Percentiles rank a stretch among this genome's conserved stretches.
Conservation (phyloP, 2,888 invertebrate genomes). For the Galeruca laticollis region DNA sequence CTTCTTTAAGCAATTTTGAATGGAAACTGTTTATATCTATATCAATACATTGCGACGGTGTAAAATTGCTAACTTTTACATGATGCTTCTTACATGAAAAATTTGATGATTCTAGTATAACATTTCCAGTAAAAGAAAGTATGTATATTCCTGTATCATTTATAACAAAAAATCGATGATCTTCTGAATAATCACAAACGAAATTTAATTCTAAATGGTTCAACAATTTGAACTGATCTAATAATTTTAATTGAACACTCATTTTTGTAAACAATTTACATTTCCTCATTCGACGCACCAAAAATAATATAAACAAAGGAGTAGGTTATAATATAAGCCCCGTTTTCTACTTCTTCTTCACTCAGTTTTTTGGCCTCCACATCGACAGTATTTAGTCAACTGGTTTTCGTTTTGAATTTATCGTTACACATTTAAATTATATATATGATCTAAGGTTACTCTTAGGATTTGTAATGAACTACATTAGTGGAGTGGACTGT, state of each 20-base stretch:
- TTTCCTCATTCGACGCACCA: too few species aligned
- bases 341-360: too few species aligned
- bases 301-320: too few species aligned
- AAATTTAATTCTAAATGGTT: constrained; percentile 53
- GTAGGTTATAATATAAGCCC: too few species aligned
- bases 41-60: constrained; percentile 54
- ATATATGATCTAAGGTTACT: too few species aligned
- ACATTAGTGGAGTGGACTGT: too few species aligned
- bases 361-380: too few species aligned
- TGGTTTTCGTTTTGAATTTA: too few species aligned
- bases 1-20: constrained; percentile 50
- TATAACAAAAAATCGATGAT: constrained; percentile 58
- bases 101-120: constrained; percentile 51
- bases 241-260: constrained; percentile 51
- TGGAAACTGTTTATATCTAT: constrained; percentile 55
- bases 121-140: constrained; percentile 54
- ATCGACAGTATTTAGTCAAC: too few species aligned
- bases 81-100: constrained; percentile 56
- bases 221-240: constrained; percentile 56
- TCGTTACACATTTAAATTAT: too few species aligned
- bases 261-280: constrained; percentile 34
- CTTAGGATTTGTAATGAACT: too few species aligned
- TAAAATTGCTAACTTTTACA: constrained; percentile 50
- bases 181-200: constrained; percentile 58
- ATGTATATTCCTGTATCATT: constrained; percentile 58